These are phyloP conservation scores for Schlechtendalia chinensis DNA, from an alignment of 1,140 invertebrate genomes.

Conservation along the genomic window DNA sequence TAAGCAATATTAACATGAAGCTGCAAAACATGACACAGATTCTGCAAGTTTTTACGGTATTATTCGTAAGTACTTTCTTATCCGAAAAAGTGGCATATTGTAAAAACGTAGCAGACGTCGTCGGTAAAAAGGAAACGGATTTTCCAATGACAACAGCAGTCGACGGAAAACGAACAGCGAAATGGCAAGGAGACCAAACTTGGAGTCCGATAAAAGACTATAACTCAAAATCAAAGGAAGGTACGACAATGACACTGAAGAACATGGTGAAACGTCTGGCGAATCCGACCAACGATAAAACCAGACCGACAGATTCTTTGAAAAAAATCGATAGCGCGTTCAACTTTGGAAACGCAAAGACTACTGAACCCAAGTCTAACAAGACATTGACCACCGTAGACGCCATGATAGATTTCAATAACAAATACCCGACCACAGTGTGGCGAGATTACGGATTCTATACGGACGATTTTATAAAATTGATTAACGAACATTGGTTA, in stretches of 20 bases:
- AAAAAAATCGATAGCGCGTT: background rate
- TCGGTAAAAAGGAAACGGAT: no score
- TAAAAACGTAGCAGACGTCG: no score
- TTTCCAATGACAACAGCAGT: no score
- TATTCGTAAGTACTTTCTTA: no score
- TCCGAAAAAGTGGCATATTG: no score
- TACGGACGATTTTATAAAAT: constrained; percentile 9
- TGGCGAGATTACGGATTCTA: constrained; percentile 6
- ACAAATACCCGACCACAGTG: background rate
- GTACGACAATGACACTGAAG: no score
- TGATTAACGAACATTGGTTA: constrained; percentile 25
- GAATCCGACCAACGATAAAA: background rate
- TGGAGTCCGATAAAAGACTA: background rate
- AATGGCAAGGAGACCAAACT: background rate
- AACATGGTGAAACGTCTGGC: background rate
- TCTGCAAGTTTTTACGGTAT: no score
- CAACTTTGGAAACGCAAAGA: background rate
- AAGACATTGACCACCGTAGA: background rate
- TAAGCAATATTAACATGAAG: no score
- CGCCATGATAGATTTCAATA: background rate
- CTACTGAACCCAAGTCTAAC: background rate
- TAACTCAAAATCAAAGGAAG: no score
- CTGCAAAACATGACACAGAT: no score
- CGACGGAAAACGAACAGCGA: background rate
- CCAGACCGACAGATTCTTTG: background rate